phyloP scores from a whole-genome alignment of 2,113 vertebrate species.

The Macquaria australasica region DNA sequence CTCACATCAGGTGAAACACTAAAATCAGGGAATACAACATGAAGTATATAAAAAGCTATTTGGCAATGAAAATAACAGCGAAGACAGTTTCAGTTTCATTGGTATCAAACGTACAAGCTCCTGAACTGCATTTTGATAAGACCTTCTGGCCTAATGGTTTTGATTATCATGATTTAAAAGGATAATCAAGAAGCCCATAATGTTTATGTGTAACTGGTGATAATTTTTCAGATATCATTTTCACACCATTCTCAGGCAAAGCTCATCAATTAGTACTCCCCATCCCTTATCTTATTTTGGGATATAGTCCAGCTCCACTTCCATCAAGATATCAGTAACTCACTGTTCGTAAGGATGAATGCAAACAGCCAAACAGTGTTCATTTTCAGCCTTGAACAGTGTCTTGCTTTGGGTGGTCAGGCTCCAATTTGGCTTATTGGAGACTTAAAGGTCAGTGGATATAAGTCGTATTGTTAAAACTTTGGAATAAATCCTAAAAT shows the following conservation, averaged over 20 bases:
- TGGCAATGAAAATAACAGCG: background rate
- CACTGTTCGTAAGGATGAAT: too few species aligned
- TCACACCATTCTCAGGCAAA: background rate
- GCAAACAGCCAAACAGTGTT: background rate
- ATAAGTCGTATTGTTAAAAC: background rate
- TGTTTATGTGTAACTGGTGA: background rate
- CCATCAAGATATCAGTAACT: too few species aligned
- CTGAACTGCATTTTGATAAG: conserved; percentile 19
- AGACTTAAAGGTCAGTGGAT: conserved; percentile 16
- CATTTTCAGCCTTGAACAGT: background rate
- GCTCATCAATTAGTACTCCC: background rate
- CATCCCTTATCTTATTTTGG: background rate
- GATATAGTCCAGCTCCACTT: background rate
- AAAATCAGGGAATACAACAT: background rate
- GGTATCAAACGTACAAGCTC: background rate
- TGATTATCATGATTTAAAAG: background rate
- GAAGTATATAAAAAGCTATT: background rate
- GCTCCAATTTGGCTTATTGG: background rate
- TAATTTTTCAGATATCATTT: background rate
- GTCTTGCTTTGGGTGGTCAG: background rate
- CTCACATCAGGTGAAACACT: background rate
- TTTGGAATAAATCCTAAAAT: conserved; percentile 43
- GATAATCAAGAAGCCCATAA: background rate
- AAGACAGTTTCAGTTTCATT: background rate
- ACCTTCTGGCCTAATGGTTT: conserved; percentile 12